Conservation (phyloP, 2,888 invertebrate genomes). For the Sarcophaga variegata region DNA sequence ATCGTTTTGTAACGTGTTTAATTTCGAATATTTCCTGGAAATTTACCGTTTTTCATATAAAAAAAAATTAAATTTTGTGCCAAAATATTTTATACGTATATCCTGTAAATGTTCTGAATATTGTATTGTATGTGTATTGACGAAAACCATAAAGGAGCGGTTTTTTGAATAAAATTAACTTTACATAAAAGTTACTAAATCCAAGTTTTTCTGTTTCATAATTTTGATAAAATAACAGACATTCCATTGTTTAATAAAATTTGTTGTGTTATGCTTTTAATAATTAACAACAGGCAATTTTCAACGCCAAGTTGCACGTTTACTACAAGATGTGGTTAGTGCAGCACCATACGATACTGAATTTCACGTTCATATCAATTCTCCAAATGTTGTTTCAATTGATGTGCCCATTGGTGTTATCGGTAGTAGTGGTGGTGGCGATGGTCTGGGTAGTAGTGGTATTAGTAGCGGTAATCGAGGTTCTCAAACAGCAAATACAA, state of each 20-base stretch:
- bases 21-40: background rate
- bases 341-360: constrained; percentile 79
- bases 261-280: constrained; percentile 14
- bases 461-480: constrained; percentile 28
- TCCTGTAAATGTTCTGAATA: too few relatives aligned
- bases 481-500: constrained; percentile 80
- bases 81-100: too few relatives aligned
- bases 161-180: background rate
- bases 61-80: too few relatives aligned
- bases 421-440: constrained; percentile 21
- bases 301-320: constrained; percentile 79
- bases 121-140: too few relatives aligned
- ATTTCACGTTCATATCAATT: constrained; percentile 80
- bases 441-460: constrained; percentile 13
- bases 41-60: background rate
- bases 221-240: background rate
- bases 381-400: constrained; percentile 79
- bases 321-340: constrained; percentile 80
- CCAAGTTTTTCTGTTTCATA: background rate
- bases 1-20: background rate
- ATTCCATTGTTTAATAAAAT: constrained; percentile 1
- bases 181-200: background rate
- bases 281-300: constrained; percentile 75
- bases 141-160: too few relatives aligned
- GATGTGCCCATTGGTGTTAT: constrained; percentile 80